Percentiles rank a stretch among this genome's conserved stretches.
Evolutionary conservation across 1,140 invertebrate species (phyloP).

Genomic region (Bombus breviceps): DNA sequence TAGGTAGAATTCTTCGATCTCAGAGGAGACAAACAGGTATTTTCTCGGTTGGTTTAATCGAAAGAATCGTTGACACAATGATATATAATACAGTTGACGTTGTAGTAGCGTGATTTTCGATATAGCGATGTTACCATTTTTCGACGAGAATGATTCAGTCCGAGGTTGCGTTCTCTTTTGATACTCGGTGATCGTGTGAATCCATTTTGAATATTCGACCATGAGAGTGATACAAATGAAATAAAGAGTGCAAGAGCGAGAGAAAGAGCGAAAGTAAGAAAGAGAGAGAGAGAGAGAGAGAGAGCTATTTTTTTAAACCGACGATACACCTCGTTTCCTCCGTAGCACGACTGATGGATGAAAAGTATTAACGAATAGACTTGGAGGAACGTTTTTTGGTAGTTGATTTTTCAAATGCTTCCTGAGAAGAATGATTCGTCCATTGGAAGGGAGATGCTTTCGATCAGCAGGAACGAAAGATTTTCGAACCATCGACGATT

Average conservation of each 20-base stretch:
- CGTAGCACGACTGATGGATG: slow-evolving; percentile 20
- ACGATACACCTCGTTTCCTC: slow-evolving; percentile 30
- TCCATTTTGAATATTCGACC: slow-evolving; percentile 10
- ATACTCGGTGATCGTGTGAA: slow-evolving; percentile 26
- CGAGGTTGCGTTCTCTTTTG: slow-evolving; percentile 23
- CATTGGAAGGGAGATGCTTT: neutral
- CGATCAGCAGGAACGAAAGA: neutral
- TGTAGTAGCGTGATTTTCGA: neutral
- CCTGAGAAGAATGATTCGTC: slow-evolving; percentile 15
- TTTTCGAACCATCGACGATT: neutral
- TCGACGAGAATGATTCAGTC: neutral
- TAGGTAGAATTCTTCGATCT: neutral
- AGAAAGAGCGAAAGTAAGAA: neutral
- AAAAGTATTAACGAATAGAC: neutral
- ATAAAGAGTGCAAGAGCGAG: neutral
- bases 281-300: slow-evolving; percentile 2
- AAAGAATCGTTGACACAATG: neutral
- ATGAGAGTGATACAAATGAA: neutral
- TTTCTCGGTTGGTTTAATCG: neutral
- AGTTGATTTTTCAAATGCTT: slow-evolving; percentile 37
- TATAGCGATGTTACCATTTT: neutral
- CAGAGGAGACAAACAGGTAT: neutral
- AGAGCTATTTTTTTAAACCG: slow-evolving; percentile 52
- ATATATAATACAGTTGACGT: neutral
- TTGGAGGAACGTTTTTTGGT: neutral